Base-by-base conservation (phyloP, 2,888 invertebrate species). In the Pheosia tremula region DNA sequence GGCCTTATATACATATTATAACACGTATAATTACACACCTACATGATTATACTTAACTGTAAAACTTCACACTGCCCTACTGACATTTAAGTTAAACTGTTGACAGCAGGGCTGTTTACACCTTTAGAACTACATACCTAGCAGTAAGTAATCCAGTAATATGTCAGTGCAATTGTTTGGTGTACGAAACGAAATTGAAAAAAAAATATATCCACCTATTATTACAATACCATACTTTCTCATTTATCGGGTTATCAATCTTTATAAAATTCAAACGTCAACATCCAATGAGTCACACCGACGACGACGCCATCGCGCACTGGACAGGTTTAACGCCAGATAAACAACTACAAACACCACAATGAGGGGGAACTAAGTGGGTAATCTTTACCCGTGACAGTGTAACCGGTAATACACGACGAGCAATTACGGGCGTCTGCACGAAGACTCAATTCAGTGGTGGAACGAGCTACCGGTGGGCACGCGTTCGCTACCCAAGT, bases 381-480 rank as follows among this genome's bases (percentile, higher is more conserved):
- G 71, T 78, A 76, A 78, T 78, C 74, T 74, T 71, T 68, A 38
- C 38, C 53, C 61, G 69, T 62, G 62, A 59, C 64, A 65, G 56
- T 66, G 58, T 59, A 69, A 75, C 80, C 75, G 72, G 75, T 73
- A 70, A 60, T 67, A 70, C 71, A 71, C 72, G 66, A 72, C 68
- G 64, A 66, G 71, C 81, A 82, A 84, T 83, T 82, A 82, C 73
- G 70, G 66, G 63, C 61, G 62, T 73, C 63, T 73, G 76, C 39
- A 71, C 69, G 73, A 82, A 72, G 69, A 67, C 72, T 79, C 72
- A 71, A 79, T 81, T 75, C 73, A 61, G 61, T 67, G 58, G 39
- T 66, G 68, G 68, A 68, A 71, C 68, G 71, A 72, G 70, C 72
- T 70, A 72, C 68, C 61, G 57, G 57, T 24, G 24, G 24, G 24